These are phyloP conservation scores for Megalops cyprinoides DNA, from an alignment of 2,797 vertebrate genomes.

Conservation along the genomic window DNA sequence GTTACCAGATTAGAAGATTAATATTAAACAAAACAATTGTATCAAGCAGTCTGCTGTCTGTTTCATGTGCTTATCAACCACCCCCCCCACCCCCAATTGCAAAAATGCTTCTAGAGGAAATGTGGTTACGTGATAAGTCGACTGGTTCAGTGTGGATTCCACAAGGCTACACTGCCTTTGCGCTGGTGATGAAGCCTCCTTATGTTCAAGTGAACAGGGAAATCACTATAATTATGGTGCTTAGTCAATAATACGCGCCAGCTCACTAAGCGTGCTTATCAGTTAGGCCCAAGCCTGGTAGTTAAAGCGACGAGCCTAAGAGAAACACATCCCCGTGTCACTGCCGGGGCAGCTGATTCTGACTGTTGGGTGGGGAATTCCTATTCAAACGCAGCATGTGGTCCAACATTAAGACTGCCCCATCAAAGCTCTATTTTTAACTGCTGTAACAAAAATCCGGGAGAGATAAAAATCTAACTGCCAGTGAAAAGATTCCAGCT, in stretches of 20 bases:
- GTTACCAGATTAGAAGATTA: background rate
- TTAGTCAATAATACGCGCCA: constrained; percentile 36
- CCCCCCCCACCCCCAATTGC: background rate
- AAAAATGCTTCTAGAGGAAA: background rate
- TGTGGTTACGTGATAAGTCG: background rate
- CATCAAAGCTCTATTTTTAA: constrained; percentile 47
- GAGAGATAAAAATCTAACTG: background rate
- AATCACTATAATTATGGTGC: constrained; percentile 43
- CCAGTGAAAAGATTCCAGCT: background rate
- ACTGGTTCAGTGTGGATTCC: background rate
- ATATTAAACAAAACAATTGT: background rate
- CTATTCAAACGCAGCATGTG: constrained; percentile 29
- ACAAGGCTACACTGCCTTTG: constrained; percentile 6
- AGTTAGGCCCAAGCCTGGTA: constrained; percentile 20
- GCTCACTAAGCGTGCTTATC: constrained; percentile 14
- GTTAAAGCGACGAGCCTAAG: constrained; percentile 24
- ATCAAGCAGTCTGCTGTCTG: too few species aligned
- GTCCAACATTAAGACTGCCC: constrained; percentile 43
- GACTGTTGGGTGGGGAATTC: constrained; percentile 7
- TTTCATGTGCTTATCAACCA: too few species aligned
- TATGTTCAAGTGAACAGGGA: constrained; percentile 29
- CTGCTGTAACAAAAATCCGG: constrained; percentile 14
- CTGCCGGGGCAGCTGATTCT: constrained; percentile 16
- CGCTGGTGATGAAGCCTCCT: constrained; percentile 18
- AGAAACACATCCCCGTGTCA: constrained; percentile 26